phyloP scores from a whole-genome alignment of 2,797 vertebrate species.

The Austrolebias charrua region DNA sequence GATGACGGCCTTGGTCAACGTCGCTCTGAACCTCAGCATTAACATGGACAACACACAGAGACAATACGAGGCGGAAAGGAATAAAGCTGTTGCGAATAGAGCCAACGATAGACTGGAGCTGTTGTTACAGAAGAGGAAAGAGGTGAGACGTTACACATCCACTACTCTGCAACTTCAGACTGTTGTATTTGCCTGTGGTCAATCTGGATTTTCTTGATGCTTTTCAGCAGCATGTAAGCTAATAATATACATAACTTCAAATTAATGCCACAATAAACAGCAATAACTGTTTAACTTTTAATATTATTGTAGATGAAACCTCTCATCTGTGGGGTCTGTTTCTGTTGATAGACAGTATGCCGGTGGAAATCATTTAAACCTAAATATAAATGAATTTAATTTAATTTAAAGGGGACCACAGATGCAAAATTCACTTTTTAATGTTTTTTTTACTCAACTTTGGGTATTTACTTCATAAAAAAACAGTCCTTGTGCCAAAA shows the following conservation, averaged over 20 bases:
- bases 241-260: not conserved
- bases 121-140: constrained; percentile 94
- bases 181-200: not conserved
- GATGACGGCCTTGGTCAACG: constrained; percentile 96
- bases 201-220: not conserved
- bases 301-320: no score
- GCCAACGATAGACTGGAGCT: constrained; percentile 94
- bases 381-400: no score
- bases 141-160: constrained; percentile 78
- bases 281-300: no score
- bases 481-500: no score
- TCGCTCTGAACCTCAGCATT: constrained; percentile 96
- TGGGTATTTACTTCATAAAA: no score
- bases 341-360: no score
- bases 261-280: not conserved
- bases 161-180: not conserved
- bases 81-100: constrained; percentile 94
- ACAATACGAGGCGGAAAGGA: constrained; percentile 94
- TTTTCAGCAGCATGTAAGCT: not conserved
- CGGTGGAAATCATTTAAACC: no score
- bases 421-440: no score
- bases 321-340: no score
- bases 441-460: no score
- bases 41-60: constrained; percentile 99
- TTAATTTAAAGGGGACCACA: no score